A percentile compares a stretch with the other conserved stretches of the same genome.
Evolutionary conservation across 2,888 invertebrate species (phyloP).

Genomic region (Drosophila niveifrons): DNA sequence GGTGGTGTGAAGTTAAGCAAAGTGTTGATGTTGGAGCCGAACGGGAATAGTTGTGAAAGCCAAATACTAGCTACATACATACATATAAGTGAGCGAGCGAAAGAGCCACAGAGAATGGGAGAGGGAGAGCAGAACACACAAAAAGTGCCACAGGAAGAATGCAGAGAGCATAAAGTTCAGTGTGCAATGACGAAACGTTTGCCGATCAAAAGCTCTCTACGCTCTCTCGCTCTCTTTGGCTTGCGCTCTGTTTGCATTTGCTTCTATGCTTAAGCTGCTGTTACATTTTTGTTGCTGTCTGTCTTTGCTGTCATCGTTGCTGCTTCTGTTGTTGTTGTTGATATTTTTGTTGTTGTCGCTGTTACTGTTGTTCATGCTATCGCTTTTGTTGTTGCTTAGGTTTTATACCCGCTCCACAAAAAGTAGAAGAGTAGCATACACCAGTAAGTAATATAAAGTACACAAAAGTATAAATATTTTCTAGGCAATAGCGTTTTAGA

Average conservation of each 20-base stretch:
- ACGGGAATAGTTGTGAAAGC: constrained; percentile 76
- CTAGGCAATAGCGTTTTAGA: too few species aligned
- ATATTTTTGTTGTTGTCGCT: constrained; percentile 11
- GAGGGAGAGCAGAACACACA: constrained; percentile 38
- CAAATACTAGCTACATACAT: constrained; percentile 28
- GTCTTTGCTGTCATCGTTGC: constrained; percentile 5
- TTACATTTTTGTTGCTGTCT: constrained; percentile 36
- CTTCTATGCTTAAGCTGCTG: constrained; percentile 48
- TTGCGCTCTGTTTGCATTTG: constrained; percentile 23
- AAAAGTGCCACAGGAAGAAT: constrained; percentile 33
- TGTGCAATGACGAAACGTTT: constrained; percentile 34
- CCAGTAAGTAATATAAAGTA: too few species aligned
- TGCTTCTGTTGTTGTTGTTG: constrained; percentile 3
- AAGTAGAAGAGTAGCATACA: too few species aligned
- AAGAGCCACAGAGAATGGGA: too few species aligned
- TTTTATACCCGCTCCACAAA: too few species aligned
- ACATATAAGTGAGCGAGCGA: too few species aligned
- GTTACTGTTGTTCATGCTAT: constrained; percentile 17
- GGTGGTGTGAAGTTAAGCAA: constrained; percentile 24
- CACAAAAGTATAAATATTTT: too few species aligned
- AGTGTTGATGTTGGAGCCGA: constrained; percentile 26
- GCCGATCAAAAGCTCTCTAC: constrained; percentile 45
- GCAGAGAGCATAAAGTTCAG: constrained; percentile 36
- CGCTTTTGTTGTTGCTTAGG: constrained; percentile 2
- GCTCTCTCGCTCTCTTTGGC: constrained; percentile 15